Base-by-base conservation (phyloP, 2,888 invertebrate species). In the Dyspetes luteomarginatus region DNA sequence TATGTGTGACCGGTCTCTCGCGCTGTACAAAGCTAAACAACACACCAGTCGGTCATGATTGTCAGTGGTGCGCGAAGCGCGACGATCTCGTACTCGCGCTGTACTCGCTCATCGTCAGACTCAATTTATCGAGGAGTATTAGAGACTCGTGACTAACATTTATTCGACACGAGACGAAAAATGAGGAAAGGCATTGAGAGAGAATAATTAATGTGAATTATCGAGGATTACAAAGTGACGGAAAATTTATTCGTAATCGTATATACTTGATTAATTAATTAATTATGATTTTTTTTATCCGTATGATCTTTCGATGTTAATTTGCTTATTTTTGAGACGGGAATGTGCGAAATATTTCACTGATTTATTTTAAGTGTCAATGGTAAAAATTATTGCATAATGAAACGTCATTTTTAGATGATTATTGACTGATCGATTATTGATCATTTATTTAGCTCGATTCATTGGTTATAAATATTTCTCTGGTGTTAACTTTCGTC, bases 51-150 rank as follows among this genome's bases (percentile, higher is more conserved):
- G 72, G 36, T 72, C 72, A 36, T 72, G 72, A 77, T 77, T 65
- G 71, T 65, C 71, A 71, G 71, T 48, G 58, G 71, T 65, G 74
- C 74, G 69, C 64, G 69, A 79, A 41, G 50, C 56, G 43, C 79
- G 65, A 75, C 79, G 74, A 75, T 79, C 64, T 76, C 68, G 24
- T 50, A 9, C n/a, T 36, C 48, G 30, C 36, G 41, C 52, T 52
- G 43, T 15, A 17, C 48, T 3, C 15, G 50, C 41, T 58, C 41
- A 24, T 9, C 45, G 28, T 48, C 30, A n/a, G 24, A 41, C 19
- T 26, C 9, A 5, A 62, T 62, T 62, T n/a, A 60, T 52, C 48
- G 60, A 36, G 1, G 17, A 56, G 26, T 36, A 48, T 17, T 48
- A 48, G 4, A 5, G 28, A 56, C 41, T 22, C 50, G 36, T 24